A percentile compares a stretch with the other conserved stretches of the same genome.
Evolutionary conservation across 2,888 invertebrate genomes (phyloP).

Genomic region (Rhorus exstirpatorius): DNA sequence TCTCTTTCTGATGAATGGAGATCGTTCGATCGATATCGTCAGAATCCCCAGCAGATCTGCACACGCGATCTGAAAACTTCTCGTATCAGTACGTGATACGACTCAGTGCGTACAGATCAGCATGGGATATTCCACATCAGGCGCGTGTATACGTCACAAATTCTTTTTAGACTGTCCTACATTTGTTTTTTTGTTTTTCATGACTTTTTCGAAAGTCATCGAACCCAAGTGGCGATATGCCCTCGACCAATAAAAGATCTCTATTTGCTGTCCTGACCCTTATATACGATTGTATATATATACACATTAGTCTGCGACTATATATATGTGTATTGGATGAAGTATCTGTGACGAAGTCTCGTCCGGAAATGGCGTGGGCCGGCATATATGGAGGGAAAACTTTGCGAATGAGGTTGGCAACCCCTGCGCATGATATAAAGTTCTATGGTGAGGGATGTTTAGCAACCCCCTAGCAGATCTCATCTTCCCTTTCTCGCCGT

Average conservation of each 20-base stretch:
- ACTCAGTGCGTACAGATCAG: too few species aligned
- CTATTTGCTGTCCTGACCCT: too few species aligned
- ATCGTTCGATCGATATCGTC: too few species aligned
- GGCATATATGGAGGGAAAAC: not conserved
- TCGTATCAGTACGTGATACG: too few species aligned
- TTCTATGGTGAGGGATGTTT: conserved; percentile 32
- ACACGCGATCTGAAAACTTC: too few species aligned
- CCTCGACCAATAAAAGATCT: too few species aligned
- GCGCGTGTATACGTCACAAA: not conserved
- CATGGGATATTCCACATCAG: too few species aligned
- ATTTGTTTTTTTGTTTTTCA: not conserved
- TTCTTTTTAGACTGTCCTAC: not conserved
- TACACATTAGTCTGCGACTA: not conserved
- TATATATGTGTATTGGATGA: not conserved
- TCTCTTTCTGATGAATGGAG: too few species aligned
- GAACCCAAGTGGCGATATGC: too few species aligned
- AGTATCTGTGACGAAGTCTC: not conserved
- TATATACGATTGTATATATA: not conserved
- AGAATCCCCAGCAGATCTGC: too few species aligned
- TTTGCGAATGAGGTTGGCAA: not conserved
- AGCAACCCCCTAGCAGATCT: conserved; percentile 56
- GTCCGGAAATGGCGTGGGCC: not conserved
- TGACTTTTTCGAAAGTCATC: not conserved
- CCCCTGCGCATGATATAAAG: conserved; percentile 9
- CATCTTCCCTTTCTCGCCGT: conserved; percentile 37